A percentile compares a stretch with the other conserved stretches of the same genome.
These are phyloP conservation scores for Chloebia gouldiae DNA, from an alignment of 2,113 vertebrate genomes.

Conservation along the genomic window DNA sequence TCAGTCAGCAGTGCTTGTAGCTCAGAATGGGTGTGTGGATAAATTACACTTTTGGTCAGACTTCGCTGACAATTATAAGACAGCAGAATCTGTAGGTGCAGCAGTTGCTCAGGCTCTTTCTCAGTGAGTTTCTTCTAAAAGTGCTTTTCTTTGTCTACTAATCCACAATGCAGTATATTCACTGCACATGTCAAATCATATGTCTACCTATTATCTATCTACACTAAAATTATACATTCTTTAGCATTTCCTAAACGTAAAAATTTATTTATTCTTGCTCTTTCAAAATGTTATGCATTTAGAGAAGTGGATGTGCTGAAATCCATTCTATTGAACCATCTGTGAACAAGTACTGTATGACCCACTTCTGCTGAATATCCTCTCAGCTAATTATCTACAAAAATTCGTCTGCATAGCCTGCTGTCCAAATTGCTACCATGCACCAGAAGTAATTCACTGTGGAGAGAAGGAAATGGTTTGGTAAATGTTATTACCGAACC, in stretches of 20 bases:
- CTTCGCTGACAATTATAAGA: not conserved
- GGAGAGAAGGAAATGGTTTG: constrained; percentile 26
- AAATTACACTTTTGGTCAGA: not conserved
- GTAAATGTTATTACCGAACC: not conserved
- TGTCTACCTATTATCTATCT: not conserved
- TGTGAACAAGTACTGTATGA: constrained; percentile 38
- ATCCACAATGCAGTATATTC: not conserved
- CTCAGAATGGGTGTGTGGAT: fast-evolving
- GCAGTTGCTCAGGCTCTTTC: not conserved
- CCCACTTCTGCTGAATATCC: constrained; percentile 47
- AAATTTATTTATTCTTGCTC: not conserved
- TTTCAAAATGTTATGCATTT: not conserved
- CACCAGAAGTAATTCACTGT: constrained; percentile 12
- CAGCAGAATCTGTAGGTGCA: not conserved
- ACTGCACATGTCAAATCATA: not conserved
- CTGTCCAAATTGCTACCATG: constrained; percentile 4
- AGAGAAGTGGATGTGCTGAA: not conserved
- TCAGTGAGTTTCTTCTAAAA: not conserved
- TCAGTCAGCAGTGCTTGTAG: not conserved
- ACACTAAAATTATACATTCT: not conserved
- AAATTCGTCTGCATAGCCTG: not conserved
- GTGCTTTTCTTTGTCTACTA: fast-evolving
- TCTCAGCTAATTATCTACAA: constrained; percentile 42
- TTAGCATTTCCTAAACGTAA: not conserved
- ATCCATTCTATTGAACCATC: constrained; percentile 36